A percentile compares a stretch with the other conserved stretches of the same genome.
Evolutionary conservation across 35 echinoderm and acorn worm genomes (phyloP).

Genomic region (Strongylocentrotus purpuratus): DNA sequence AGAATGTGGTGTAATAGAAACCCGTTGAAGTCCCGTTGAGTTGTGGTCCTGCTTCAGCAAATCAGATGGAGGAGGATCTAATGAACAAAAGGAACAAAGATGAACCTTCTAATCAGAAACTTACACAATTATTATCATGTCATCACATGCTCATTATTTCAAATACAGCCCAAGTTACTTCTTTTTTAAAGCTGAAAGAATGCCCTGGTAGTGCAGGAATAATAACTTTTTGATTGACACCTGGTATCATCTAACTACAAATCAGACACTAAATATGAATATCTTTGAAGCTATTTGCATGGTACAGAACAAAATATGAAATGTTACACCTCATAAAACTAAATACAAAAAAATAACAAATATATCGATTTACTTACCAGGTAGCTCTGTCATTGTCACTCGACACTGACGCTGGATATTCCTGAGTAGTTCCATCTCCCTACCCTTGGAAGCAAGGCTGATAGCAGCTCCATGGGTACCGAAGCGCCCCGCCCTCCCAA

Average conservation of each 20-base stretch:
- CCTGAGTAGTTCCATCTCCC: constrained; percentile 68
- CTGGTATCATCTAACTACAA: background rate
- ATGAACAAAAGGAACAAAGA: background rate
- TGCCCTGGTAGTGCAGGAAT: background rate
- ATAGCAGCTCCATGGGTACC: constrained; percentile 88
- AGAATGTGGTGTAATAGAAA: background rate
- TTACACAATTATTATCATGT: background rate
- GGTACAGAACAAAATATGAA: background rate
- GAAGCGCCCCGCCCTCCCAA: constrained; percentile 91
- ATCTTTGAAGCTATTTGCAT: background rate
- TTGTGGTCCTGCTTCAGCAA: constrained; percentile 44
- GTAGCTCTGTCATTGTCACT: constrained; percentile 61
- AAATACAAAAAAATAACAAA: background rate
- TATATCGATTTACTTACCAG: constrained; percentile 59
- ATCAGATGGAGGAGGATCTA: constrained; percentile 71
- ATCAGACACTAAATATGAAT: background rate
- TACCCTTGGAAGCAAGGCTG: constrained; percentile 74
- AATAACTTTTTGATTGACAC: background rate
- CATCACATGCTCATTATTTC: background rate
- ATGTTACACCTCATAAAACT: background rate
- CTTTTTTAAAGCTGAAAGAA: background rate
- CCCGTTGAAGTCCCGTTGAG: background rate
- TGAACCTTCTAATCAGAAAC: background rate
- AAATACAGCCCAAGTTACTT: background rate
- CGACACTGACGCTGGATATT: constrained; percentile 76